These are phyloP conservation scores for Sclerodermus sp. DNA, from an alignment of 2,888 invertebrate genomes.

Conservation along the genomic window DNA sequence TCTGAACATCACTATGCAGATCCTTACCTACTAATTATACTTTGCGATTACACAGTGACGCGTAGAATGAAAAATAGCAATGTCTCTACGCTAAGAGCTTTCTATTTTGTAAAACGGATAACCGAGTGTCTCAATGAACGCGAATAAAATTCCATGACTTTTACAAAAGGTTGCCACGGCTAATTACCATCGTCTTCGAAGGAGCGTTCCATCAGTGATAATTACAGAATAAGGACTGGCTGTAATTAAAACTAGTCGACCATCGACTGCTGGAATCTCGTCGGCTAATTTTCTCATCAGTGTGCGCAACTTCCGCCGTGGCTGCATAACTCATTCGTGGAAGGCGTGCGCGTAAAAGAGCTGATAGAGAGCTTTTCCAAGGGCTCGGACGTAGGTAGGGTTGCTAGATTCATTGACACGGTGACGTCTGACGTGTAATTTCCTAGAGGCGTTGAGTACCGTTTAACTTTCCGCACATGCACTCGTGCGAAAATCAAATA, in stretches of 20 bases:
- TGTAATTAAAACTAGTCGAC: conserved; percentile 13
- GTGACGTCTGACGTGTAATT: conserved; percentile 41
- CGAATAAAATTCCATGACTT: too few relatives aligned
- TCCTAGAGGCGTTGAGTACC: conserved; percentile 26
- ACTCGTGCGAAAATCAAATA: neutral
- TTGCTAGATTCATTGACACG: conserved; percentile 34
- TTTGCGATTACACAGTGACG: too few relatives aligned
- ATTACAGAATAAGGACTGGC: conserved; percentile 9
- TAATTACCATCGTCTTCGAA: neutral
- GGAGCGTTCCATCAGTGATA: conserved; percentile 5
- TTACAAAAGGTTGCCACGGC: too few relatives aligned
- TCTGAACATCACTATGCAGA: too few relatives aligned
- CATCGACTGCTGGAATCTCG: conserved; percentile 6
- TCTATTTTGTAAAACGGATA: too few relatives aligned
- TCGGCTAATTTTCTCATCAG: conserved; percentile 19
- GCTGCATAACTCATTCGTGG: too few relatives aligned
- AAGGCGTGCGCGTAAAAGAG: too few relatives aligned
- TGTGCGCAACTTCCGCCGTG: too few relatives aligned
- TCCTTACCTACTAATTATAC: too few relatives aligned
- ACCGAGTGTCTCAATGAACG: too few relatives aligned
- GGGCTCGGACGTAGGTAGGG: conserved; percentile 15
- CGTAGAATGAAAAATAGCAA: too few relatives aligned
- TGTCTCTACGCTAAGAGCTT: too few relatives aligned
- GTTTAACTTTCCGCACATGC: neutral
- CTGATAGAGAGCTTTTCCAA: conserved; percentile 6